Evolutionary conservation across 2,113 vertebrate genomes (phyloP).

Genomic region (Paracanthobrama guichenoti): DNA sequence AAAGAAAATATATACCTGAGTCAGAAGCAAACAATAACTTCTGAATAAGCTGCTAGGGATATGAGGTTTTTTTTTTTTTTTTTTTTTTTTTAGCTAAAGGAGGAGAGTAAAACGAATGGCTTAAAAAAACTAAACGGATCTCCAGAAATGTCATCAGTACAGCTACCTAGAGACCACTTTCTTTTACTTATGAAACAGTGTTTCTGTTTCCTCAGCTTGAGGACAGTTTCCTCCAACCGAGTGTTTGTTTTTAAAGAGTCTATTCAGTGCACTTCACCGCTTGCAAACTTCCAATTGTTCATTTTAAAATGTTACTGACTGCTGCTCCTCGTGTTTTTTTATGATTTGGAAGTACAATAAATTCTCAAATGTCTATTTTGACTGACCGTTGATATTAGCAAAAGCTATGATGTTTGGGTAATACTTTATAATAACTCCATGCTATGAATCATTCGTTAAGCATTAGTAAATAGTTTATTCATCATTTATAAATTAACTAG

Average conservation of each 20-base stretch:
- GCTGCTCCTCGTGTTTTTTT: not conserved
- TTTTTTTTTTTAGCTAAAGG: not conserved
- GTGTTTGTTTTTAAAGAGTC: not conserved
- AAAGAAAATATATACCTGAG: not conserved
- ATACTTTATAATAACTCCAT: no score
- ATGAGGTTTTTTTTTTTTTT: not conserved
- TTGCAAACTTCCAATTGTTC: not conserved
- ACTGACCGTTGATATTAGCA: not conserved
- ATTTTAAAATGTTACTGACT: not conserved
- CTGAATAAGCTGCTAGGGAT: not conserved
- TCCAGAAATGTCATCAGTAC: constrained; percentile 27
- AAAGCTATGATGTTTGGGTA: no score
- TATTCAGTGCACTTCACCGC: not conserved
- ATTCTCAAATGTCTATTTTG: not conserved
- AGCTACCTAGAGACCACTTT: constrained; percentile 11
- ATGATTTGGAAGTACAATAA: not conserved
- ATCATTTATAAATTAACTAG: no score
- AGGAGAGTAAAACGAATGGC: constrained; percentile 4
- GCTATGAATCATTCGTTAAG: no score
- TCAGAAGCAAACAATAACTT: not conserved
- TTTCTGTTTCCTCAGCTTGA: not conserved
- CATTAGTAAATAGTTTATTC: no score
- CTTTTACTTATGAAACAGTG: not conserved
- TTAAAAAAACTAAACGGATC: constrained; percentile 20
- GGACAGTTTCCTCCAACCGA: not conserved